Evolutionary conservation across 2,888 invertebrate species (phyloP).

Genomic region (Macrostomum cliftonense): DNA sequence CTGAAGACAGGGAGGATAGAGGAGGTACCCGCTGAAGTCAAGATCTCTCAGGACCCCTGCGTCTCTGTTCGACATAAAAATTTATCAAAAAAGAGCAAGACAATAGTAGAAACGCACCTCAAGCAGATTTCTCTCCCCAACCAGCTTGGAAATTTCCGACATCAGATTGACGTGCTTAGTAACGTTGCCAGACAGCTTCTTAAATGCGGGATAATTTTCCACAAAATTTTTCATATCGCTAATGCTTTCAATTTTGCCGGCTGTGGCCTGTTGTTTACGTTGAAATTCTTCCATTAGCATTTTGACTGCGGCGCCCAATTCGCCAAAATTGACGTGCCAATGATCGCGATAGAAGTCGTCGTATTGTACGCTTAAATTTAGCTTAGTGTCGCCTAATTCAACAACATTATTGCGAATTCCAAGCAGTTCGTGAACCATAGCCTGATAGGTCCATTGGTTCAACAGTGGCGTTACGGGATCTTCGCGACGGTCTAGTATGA

Average conservation of each 20-base stretch:
- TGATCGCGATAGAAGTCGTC: slow-evolving; percentile 92
- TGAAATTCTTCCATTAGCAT: slow-evolving; percentile 92
- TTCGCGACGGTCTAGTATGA: slow-evolving; percentile 75
- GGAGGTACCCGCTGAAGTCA: too few relatives aligned
- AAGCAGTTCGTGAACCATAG: slow-evolving; percentile 94
- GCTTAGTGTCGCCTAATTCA: slow-evolving; percentile 34
- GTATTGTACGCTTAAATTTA: slow-evolving; percentile 55
- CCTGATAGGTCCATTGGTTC: slow-evolving; percentile 97
- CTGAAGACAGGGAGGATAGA: too few relatives aligned
- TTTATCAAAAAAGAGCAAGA: slow-evolving; percentile 48
- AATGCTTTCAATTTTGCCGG: slow-evolving; percentile 90
- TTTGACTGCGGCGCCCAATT: slow-evolving; percentile 90
- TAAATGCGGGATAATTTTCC: slow-evolving; percentile 91
- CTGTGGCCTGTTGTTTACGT: slow-evolving; percentile 65
- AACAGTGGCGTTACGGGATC: slow-evolving; percentile 87
- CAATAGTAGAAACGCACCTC: slow-evolving; percentile 55
- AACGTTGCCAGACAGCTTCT: slow-evolving; percentile 55
- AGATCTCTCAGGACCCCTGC: too few relatives aligned
- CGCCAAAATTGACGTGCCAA: slow-evolving; percentile 85
- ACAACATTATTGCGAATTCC: slow-evolving; percentile 82
- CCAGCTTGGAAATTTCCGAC: slow-evolving; percentile 71
- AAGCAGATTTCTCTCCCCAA: slow-evolving; percentile 53
- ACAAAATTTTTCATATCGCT: slow-evolving; percentile 94
- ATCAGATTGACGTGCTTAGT: slow-evolving; percentile 91
- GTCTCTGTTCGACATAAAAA: too few relatives aligned